Conservation (phyloP, 2,888 invertebrate genomes). For the Syritta pipiens region DNA sequence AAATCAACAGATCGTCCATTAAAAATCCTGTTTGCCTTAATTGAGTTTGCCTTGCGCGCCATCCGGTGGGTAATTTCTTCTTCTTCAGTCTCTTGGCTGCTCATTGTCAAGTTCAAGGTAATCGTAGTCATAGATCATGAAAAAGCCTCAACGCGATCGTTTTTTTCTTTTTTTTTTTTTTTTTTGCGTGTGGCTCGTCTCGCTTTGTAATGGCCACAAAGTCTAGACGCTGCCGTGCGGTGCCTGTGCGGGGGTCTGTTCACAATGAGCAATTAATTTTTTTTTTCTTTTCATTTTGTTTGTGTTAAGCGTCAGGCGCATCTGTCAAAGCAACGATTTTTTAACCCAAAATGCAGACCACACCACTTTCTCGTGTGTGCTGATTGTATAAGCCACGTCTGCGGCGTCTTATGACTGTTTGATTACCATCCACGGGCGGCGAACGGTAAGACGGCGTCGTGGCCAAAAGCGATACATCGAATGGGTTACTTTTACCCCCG, state of each 20-base stretch:
- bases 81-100: constrained; percentile 31
- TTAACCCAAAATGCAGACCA: too few species aligned
- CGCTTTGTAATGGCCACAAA: constrained; percentile 37
- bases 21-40: constrained; percentile 38
- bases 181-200: too few species aligned
- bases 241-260: neutral
- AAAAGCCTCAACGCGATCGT: constrained; percentile 6
- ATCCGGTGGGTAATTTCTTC: constrained; percentile 24
- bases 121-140: constrained; percentile 59
- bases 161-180: constrained; percentile 7
- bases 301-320: too few species aligned
- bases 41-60: constrained; percentile 32
- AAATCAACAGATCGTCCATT: too few species aligned
- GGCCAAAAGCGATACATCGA: constrained; percentile 24
- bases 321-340: too few species aligned
- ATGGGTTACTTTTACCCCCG: constrained; percentile 37
- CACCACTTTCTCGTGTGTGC: constrained; percentile 65
- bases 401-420: constrained; percentile 21
- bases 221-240: constrained; percentile 6
- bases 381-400: constrained; percentile 47
- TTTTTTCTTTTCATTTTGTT: too few species aligned
- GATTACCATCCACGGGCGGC: constrained; percentile 55
- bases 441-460: constrained; percentile 30
- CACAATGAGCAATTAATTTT: constrained; percentile 38
- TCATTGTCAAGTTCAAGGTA: constrained; percentile 68